phyloP scores from a whole-genome alignment of 2,797 vertebrate species.

The Pseudochromis fuscus region DNA sequence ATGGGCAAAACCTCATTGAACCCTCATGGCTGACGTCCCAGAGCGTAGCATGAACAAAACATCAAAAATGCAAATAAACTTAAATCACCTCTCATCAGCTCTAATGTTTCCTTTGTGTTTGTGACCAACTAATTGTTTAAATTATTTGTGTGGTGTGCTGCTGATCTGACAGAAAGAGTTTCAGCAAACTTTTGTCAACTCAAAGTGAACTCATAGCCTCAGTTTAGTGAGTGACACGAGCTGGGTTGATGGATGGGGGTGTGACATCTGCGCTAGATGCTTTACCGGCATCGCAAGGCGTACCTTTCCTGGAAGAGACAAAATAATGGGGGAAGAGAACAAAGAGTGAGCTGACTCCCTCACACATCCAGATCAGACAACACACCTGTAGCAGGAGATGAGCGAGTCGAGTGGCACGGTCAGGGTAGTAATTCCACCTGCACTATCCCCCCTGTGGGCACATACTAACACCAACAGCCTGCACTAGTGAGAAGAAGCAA shows the following conservation, averaged over 20 bases:
- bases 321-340: constrained; percentile 77
- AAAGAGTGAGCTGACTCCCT: constrained; percentile 70
- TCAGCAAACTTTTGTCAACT: constrained; percentile 35
- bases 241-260: constrained; percentile 59
- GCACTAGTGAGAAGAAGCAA: constrained; percentile 7
- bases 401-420: constrained; percentile 54
- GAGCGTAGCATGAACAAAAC: background rate
- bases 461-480: constrained; percentile 16
- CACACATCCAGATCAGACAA: constrained; percentile 67
- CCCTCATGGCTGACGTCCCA: background rate
- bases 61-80: constrained; percentile 10
- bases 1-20: background rate
- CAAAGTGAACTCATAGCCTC: constrained; percentile 52
- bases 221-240: constrained; percentile 50
- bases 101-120: constrained; percentile 11
- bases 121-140: background rate
- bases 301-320: constrained; percentile 80
- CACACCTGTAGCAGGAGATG: constrained; percentile 81
- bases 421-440: constrained; percentile 66
- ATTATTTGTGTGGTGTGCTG: constrained; percentile 6
- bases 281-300: constrained; percentile 79
- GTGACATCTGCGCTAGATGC: constrained; percentile 68
- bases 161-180: constrained; percentile 37
- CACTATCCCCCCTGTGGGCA: constrained; percentile 45
- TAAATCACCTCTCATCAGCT: background rate